phyloP scores from a whole-genome alignment of 2,113 vertebrate species.

The Tretioscincus oriximinensis region DNA sequence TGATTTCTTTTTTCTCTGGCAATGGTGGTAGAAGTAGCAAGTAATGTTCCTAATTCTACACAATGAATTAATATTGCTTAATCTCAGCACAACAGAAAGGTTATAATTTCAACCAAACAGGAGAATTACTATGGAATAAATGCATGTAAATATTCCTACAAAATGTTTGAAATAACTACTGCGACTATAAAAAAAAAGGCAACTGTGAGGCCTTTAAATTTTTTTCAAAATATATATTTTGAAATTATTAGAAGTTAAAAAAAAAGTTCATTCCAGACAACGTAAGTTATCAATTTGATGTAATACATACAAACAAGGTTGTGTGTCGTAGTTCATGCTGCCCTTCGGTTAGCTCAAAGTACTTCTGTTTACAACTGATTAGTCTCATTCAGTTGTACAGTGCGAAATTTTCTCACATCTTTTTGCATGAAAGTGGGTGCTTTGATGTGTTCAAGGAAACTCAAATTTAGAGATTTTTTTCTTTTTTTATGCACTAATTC shows the following conservation, averaged over 20 bases:
- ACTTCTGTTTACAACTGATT: neutral
- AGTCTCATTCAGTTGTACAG: neutral
- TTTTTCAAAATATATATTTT: neutral
- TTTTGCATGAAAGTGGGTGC: neutral
- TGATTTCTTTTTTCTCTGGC: neutral
- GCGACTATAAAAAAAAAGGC: neutral
- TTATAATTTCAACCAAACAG: neutral
- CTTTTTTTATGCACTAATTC: neutral
- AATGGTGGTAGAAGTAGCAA: neutral
- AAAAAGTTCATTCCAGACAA: slow-evolving; percentile 7
- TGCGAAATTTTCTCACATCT: neutral
- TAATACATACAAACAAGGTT: neutral
- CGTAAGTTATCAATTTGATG: neutral
- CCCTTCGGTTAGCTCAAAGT: neutral
- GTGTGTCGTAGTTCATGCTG: neutral
- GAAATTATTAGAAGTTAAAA: neutral
- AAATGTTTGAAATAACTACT: neutral
- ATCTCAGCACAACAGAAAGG: neutral
- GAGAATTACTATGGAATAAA: neutral
- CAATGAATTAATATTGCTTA: neutral
- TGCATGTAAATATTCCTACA: neutral
- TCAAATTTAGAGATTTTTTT: neutral
- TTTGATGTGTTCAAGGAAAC: accelerated
- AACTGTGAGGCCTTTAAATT: neutral
- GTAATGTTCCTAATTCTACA: neutral